Conservation (phyloP, 2,888 invertebrate genomes). For the Protonemura montana region DNA sequence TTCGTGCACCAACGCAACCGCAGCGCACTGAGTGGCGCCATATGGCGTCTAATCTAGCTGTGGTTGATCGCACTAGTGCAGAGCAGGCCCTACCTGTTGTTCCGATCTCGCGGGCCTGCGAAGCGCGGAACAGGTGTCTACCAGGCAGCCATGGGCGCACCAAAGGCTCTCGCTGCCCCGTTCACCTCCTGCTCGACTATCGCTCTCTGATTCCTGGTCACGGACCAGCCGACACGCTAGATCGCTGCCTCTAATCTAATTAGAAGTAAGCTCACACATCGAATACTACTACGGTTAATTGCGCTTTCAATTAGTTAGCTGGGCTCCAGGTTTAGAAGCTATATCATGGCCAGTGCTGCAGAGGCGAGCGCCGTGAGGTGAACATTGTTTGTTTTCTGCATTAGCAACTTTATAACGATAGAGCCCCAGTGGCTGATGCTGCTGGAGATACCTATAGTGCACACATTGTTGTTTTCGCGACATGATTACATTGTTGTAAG, state of each 20-base stretch:
- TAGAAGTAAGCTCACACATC: constrained; percentile 38
- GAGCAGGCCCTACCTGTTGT: constrained; percentile 28
- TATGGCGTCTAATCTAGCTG: constrained; percentile 40
- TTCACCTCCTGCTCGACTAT: constrained; percentile 18
- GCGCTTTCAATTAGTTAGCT: constrained; percentile 45
- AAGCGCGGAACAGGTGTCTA: neutral
- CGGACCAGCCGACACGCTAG: neutral
- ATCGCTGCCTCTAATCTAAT: constrained; percentile 33
- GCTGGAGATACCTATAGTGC: neutral
- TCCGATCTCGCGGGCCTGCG: constrained; percentile 14
- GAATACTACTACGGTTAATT: constrained; percentile 42
- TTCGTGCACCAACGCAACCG: neutral
- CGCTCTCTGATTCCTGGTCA: constrained; percentile 27
- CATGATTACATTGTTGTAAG: neutral
- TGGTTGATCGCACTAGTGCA: neutral
- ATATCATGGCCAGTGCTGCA: neutral
- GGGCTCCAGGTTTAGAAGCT: neutral
- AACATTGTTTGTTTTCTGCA: constrained; percentile 35
- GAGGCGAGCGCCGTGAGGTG: constrained; percentile 31
- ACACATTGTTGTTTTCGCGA: neutral
- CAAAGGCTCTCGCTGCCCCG: constrained; percentile 16
- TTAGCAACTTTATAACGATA: constrained; percentile 30
- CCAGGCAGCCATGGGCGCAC: neutral
- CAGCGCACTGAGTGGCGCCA: constrained; percentile 37
- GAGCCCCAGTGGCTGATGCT: neutral